These are phyloP conservation scores for Leptosomus discolor DNA, from an alignment of 2,113 vertebrate genomes.

Conservation along the genomic window DNA sequence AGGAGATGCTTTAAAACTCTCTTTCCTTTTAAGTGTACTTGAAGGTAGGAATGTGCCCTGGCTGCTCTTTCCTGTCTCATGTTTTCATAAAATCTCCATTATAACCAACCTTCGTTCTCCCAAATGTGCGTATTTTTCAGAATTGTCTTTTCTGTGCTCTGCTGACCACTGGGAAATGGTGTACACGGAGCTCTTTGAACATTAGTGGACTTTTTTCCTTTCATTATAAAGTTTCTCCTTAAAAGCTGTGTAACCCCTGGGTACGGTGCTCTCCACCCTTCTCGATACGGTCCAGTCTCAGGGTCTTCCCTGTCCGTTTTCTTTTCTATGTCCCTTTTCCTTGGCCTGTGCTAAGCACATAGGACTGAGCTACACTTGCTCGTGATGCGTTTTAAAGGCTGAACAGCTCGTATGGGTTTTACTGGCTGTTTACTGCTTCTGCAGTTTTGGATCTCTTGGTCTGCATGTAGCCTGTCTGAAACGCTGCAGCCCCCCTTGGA, in stretches of 20 bases:
- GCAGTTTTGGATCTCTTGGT: not conserved
- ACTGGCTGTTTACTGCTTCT: not conserved
- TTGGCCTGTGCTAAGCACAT: not conserved
- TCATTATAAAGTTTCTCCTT: not conserved
- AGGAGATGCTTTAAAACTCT: not conserved
- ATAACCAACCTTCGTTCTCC: constrained; percentile 38
- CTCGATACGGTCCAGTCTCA: not conserved
- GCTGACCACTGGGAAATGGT: not conserved
- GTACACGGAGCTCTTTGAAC: not conserved
- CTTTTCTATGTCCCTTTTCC: not conserved
- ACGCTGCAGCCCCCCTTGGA: not conserved
- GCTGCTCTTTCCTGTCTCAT: constrained; percentile 57
- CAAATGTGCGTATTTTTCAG: not conserved
- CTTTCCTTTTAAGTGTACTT: not conserved
- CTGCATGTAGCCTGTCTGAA: not conserved
- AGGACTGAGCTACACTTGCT: not conserved
- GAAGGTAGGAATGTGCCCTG: constrained; percentile 22
- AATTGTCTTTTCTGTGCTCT: constrained; percentile 19
- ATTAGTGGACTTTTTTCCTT: not conserved
- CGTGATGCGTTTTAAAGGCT: not conserved
- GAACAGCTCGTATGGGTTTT: not conserved
- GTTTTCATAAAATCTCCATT: constrained; percentile 54
- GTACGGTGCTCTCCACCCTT: not conserved
- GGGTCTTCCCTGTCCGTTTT: not conserved
- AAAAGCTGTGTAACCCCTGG: not conserved